These are phyloP conservation scores for Eulemur albifrons DNA, from an alignment of 2,797 vertebrate genomes.

Conservation along the genomic window DNA sequence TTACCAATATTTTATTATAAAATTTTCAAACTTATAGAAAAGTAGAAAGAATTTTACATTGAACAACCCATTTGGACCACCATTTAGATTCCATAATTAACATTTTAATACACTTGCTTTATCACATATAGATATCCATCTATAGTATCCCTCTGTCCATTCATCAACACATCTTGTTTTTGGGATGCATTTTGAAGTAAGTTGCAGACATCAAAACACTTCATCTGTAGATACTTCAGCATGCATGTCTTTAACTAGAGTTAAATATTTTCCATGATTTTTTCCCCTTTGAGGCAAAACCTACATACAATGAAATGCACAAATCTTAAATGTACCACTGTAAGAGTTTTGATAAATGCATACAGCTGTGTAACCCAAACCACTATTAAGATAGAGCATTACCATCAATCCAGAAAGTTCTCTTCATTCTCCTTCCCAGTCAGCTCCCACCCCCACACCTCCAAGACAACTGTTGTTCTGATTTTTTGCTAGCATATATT, in stretches of 20 bases:
- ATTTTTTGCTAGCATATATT: background rate
- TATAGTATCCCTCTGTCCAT: background rate
- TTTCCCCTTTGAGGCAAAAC: background rate
- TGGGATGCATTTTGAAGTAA: background rate
- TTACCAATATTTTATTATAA: background rate
- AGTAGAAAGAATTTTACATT: background rate
- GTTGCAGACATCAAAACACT: background rate
- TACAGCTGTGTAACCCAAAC: background rate
- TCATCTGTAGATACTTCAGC: background rate
- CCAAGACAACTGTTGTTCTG: background rate
- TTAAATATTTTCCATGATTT: slow-evolving; percentile 33
- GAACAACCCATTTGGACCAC: background rate
- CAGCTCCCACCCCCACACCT: background rate
- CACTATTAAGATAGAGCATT: background rate
- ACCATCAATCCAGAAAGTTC: background rate
- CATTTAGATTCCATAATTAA: background rate
- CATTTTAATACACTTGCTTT: background rate
- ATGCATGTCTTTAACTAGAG: background rate
- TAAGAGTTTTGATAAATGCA: slow-evolving; percentile 26
- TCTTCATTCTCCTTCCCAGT: background rate
- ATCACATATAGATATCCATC: background rate
- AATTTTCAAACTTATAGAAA: background rate
- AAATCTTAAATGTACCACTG: background rate
- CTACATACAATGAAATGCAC: background rate
- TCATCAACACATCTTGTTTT: slow-evolving; percentile 6